Evolutionary conservation across 2,888 invertebrate species (phyloP).

Genomic region (Oscheius sp.): DNA sequence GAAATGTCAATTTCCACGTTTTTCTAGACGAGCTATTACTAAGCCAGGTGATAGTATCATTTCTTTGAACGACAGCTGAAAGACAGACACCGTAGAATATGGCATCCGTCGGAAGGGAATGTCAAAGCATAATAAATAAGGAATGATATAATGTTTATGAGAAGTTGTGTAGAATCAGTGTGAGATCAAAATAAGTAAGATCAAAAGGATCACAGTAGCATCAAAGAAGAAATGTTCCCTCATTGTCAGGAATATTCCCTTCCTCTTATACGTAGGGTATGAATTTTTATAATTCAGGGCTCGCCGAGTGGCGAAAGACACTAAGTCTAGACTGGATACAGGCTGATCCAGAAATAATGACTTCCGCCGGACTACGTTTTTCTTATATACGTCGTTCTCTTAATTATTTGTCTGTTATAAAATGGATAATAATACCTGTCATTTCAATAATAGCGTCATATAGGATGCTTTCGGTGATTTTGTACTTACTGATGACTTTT

Average conservation of each 20-base stretch:
- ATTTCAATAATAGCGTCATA: neutral
- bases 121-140: neutral
- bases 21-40: too few species aligned
- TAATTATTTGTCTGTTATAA: neutral
- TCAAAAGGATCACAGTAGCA: neutral
- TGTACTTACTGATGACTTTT: conserved; percentile 20
- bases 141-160: neutral
- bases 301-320: conserved; percentile 32
- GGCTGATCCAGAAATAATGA: conserved; percentile 42
- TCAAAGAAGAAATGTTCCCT: conserved; percentile 1
- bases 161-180: neutral
- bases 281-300: conserved; percentile 17
- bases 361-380: conserved; percentile 19
- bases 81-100: neutral
- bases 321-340: conserved; percentile 39
- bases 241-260: conserved; percentile 27
- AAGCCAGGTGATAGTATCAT: neutral
- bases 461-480: conserved; percentile 1
- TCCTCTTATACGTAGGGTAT: conserved; percentile 27
- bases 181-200: conserved; percentile 15
- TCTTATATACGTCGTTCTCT: conserved; percentile 36
- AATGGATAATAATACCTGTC: too few species aligned
- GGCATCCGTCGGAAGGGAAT: neutral
- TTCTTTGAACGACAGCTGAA: neutral
- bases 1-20: too few species aligned